Evolutionary conservation across 2,888 invertebrate species (phyloP).

Genomic region (Unio pictorum): DNA sequence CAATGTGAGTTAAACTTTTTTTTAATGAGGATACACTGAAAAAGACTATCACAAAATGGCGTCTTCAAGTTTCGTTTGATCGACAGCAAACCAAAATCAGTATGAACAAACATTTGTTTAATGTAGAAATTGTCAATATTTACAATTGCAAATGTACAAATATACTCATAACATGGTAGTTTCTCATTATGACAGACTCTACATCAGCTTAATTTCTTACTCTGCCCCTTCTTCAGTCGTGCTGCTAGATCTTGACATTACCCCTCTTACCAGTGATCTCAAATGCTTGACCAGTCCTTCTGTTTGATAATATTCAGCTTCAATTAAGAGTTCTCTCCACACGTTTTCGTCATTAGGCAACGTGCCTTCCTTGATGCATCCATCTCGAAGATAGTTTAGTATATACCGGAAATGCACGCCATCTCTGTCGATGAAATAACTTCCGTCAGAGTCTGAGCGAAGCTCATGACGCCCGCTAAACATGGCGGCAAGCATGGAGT

Average conservation of each 20-base stretch:
- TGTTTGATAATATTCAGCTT: conserved; percentile 63
- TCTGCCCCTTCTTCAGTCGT: neutral
- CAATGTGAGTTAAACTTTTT: too few species aligned
- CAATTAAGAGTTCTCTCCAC: conserved; percentile 58
- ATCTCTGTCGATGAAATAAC: conserved; percentile 64
- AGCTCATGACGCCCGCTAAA: conserved; percentile 63
- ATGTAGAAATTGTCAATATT: too few species aligned
- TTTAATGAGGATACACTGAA: too few species aligned
- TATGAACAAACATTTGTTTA: too few species aligned
- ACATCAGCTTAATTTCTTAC: too few species aligned
- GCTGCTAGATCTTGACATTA: conserved; percentile 29
- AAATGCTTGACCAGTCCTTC: conserved; percentile 54
- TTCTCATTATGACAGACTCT: too few species aligned
- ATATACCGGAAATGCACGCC: conserved; percentile 63
- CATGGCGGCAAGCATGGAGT: conserved; percentile 65
- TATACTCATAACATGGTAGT: too few species aligned
- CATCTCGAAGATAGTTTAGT: conserved; percentile 61
- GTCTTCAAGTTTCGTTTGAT: too few species aligned
- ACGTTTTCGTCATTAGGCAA: conserved; percentile 54
- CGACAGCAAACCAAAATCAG: too few species aligned
- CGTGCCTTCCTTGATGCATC: conserved; percentile 62
- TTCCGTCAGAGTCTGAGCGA: conserved; percentile 59
- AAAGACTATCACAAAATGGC: too few species aligned
- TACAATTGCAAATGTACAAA: too few species aligned
- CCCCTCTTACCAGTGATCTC: conserved; percentile 30